A percentile compares a stretch with the other conserved stretches of the same genome.
These are phyloP conservation scores for Coracias cyanogaster DNA, from an alignment of 2,797 vertebrate genomes.

Conservation along the genomic window DNA sequence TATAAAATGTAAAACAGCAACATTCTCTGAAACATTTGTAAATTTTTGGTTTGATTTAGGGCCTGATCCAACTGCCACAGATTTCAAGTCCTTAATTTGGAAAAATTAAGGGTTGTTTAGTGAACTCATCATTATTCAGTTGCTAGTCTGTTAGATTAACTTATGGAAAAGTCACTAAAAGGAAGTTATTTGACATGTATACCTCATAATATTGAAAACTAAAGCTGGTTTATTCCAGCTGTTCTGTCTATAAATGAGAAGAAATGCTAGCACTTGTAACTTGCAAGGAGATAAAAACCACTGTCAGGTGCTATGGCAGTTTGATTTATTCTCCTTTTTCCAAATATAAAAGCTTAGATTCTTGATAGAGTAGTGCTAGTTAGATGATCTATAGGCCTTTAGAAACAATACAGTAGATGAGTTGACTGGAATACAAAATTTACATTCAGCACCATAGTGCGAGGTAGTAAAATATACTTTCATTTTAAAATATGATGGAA, in stretches of 20 bases:
- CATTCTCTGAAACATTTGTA: not conserved
- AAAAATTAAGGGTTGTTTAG: not conserved
- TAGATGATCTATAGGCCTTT: not conserved
- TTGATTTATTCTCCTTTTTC: slow-evolving; percentile 47
- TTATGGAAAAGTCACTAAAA: not conserved
- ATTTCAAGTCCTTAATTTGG: not conserved
- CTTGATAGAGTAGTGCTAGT: not conserved
- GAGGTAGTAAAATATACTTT: not conserved
- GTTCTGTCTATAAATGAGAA: not conserved
- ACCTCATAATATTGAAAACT: not conserved
- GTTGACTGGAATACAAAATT: not conserved
- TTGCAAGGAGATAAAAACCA: not conserved
- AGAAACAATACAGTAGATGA: not conserved
- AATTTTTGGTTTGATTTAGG: not conserved
- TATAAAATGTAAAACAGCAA: not conserved
- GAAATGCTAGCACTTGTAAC: not conserved
- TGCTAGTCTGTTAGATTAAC: not conserved
- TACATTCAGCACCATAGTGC: not conserved
- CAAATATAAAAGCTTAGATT: not conserved
- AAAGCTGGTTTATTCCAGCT: not conserved
- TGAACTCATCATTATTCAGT: not conserved
- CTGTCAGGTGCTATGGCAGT: not conserved
- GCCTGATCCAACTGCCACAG: not conserved
- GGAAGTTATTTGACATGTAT: not conserved
- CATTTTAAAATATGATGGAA: not conserved